Base-by-base conservation (phyloP, 2,888 invertebrate genomes). In the Psylliodes chrysocephalus region DNA sequence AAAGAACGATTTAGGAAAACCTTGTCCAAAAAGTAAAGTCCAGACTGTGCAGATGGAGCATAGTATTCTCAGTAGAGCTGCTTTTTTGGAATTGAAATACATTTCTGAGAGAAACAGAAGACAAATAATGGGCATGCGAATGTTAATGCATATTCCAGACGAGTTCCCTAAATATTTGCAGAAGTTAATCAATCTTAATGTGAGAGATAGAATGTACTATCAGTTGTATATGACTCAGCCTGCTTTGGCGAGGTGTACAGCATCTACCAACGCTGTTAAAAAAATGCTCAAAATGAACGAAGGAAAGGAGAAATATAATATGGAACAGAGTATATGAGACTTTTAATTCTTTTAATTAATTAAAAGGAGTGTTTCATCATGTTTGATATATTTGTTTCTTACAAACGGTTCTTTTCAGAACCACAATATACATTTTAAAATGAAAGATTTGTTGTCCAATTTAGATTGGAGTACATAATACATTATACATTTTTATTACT, bases 81-180 rank as follows among this genome's bases (percentile, higher is more conserved):
- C 35, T 5, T 3, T 25, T 1, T n/a, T 38, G 0, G 52, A 53
- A 30, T 18, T 53, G 1, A 2, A n/a, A 5, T 12, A n/a, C 3
- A 53, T 53, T 10, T n/a, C n/a, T 4, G 12, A 17, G 19, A 18
- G 7, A 15, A 53, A 53, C 35, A n/a, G 38, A n/a, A 52, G 10
- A n/a, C n/a, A n/a, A 18, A 14, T 1, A 4, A 25, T 10, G 28
- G 49, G 4, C 2, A 30, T 4, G 28, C 2, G 10, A 30, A 28
- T 5, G 14, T 14, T 35, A 14, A 12, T 28, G 28, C 44, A 17
- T 1, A 49, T 28, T 2, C 49, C 12, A 2, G 28, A 51, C 8
- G 17, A 51, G 3, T 51, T 30, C 15, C 1, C 15, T 5, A 38
- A 30, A 19, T 35, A 38, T 19, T 19, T 53, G 19, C 18, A 1